These are phyloP conservation scores for Seriola aureovittata DNA, from an alignment of 2,113 vertebrate genomes.

Conservation along the genomic window DNA sequence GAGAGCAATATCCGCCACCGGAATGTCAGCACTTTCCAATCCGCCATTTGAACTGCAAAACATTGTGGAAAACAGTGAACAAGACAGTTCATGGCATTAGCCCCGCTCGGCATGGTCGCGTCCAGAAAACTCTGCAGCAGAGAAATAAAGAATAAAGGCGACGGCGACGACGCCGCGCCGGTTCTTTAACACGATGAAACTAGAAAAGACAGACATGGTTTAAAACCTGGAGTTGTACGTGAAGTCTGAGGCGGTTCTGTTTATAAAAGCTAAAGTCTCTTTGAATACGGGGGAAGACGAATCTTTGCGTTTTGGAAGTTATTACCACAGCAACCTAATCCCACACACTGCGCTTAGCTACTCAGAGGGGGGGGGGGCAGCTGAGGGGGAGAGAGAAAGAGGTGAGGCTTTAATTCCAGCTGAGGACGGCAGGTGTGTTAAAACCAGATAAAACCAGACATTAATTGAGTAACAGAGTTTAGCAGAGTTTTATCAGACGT, in stretches of 20 bases:
- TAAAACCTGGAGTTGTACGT: conserved; percentile 11
- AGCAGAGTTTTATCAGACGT: conserved; percentile 49
- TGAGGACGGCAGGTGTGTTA: conserved; percentile 75
- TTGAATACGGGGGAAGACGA: conserved; percentile 32
- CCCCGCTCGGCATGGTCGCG: conserved; percentile 10
- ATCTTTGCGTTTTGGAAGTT: conserved; percentile 65
- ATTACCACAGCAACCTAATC: conserved; percentile 69
- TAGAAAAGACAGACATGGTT: not conserved
- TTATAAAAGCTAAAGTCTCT: conserved; percentile 43
- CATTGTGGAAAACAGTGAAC: conserved; percentile 39
- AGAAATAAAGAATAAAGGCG: conserved; percentile 15
- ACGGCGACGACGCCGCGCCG: not conserved
- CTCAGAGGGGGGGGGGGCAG: conserved; percentile 19
- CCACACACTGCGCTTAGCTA: conserved; percentile 54
- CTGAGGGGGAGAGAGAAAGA: conserved; percentile 21
- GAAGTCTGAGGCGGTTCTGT: conserved; percentile 28
- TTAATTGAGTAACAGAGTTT: conserved; percentile 73
- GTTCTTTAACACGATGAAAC: not conserved
- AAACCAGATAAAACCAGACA: conserved; percentile 75
- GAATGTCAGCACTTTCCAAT: conserved; percentile 79
- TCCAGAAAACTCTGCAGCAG: conserved; percentile 2
- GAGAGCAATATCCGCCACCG: conserved; percentile 68
- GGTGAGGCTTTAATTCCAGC: conserved; percentile 69
- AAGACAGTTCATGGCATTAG: conserved; percentile 48
- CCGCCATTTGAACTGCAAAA: conserved; percentile 64